Base-by-base conservation (phyloP, 2,113 vertebrate species). In the Gavialis gangeticus region DNA sequence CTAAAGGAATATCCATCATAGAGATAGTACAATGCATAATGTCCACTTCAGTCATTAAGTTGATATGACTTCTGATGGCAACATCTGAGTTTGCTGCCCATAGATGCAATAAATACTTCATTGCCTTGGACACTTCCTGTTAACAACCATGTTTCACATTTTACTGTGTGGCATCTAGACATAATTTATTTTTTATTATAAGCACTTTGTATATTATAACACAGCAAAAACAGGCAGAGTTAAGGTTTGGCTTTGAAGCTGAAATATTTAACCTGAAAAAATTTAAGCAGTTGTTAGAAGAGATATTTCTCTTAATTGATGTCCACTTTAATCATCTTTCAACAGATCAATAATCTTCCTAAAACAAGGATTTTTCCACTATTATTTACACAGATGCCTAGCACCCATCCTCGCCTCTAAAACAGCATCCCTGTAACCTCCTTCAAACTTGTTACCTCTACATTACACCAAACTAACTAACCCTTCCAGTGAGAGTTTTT, bases 41-140 rank as follows among this genome's bases (percentile, higher is more conserved):
- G 91, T 46, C 86, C 82, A 73, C 85, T 95, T 87, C 69, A 80
- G 83, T 90, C 92, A 97, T 94, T 94, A 95, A 95, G 46, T 60
- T 83, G 79, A 67, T 93, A 57, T 90, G 84, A 92, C 60, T 75
- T 37, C 12, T 75, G 57, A 89, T 71, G 93, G 83, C 80, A 13
- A 12, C 89, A 87, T 87, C 60, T 87, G 24, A 27, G 8, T 21
- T 78, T 90, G 21, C 17, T 88, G 10, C 28, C 62, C 57, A 73
- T 10, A 66, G 30, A 69, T 78, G 88, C 82, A 64, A 66, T 85
- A 62, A 67, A 55, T 46, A 14, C 76, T 90, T 87, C 86, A 60
- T 90, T 75, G 87, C 16, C 46, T 78, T 78, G 80, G 54, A 93
- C 87, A 77, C 86, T 75, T 79, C 75, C 75, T 19, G 77, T 76